Conservation (phyloP, 2,113 vertebrate genomes). For the Felis chaus region DNA sequence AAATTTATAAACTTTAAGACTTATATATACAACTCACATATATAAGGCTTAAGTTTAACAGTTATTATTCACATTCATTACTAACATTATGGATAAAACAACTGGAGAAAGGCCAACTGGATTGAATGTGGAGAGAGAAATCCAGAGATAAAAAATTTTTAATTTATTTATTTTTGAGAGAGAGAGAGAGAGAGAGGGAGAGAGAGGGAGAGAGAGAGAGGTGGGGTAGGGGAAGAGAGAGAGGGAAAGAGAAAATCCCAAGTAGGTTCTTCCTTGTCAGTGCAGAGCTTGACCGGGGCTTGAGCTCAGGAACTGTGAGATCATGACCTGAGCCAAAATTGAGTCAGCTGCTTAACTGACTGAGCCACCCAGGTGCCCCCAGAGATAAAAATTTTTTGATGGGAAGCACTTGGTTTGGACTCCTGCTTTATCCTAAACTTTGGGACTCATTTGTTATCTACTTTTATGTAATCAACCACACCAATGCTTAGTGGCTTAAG, state of each 20-base stretch:
- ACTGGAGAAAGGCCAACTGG: conserved; percentile 6
- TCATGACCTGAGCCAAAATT: too few relatives aligned
- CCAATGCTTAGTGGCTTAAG: not conserved
- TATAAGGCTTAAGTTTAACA: not conserved
- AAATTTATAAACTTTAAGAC: not conserved
- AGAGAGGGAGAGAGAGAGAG: too few relatives aligned
- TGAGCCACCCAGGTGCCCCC: too few relatives aligned
- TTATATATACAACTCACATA: not conserved
- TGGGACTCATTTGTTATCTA: not conserved
- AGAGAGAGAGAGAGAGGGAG: too few relatives aligned
- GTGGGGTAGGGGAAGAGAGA: too few relatives aligned
- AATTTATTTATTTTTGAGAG: not conserved
- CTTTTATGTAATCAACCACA: not conserved
- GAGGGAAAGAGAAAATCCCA: too few relatives aligned
- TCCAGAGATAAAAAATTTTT: not conserved
- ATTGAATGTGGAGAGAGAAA: not conserved
- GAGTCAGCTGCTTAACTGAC: too few relatives aligned
- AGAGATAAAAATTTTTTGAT: not conserved
- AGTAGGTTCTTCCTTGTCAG: too few relatives aligned
- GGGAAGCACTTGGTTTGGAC: not conserved
- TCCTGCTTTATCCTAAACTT: not conserved
- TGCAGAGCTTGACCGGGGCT: too few relatives aligned
- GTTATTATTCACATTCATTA: not conserved
- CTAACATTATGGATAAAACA: not conserved
- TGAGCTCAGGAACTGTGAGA: too few relatives aligned